phyloP scores from a whole-genome alignment of 2,797 vertebrate genomes.

The Meriones psammophilus region DNA sequence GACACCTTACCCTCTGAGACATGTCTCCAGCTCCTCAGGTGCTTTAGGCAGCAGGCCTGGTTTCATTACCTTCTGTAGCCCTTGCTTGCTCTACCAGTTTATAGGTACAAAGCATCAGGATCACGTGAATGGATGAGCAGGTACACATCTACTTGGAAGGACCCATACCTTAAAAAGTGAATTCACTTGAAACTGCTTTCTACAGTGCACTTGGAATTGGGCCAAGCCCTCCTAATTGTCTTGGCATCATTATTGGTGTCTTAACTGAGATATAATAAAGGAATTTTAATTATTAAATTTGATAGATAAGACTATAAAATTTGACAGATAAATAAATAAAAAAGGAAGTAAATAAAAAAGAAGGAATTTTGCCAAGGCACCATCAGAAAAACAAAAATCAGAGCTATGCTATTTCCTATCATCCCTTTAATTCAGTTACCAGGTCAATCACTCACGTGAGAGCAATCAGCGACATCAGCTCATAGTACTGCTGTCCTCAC shows the following conservation, averaged over 20 bases:
- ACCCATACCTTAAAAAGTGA: neutral
- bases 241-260: neutral
- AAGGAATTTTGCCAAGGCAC: slow-evolving; percentile 42
- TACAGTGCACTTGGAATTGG: neutral
- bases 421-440: neutral
- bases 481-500: neutral
- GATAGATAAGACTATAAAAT: neutral
- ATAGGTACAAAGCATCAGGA: neutral
- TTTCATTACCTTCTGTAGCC: neutral
- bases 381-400: slow-evolving; percentile 3
- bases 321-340: slow-evolving; percentile 1
- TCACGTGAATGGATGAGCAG: neutral
- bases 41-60: neutral
- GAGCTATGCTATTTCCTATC: slow-evolving; percentile 15
- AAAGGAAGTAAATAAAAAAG: neutral
- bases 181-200: neutral
- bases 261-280: slow-evolving; percentile 39
- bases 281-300: slow-evolving; percentile 50
- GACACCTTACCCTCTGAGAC: neutral
- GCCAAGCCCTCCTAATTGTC: neutral
- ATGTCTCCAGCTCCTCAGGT: neutral
- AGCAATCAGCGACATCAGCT: neutral
- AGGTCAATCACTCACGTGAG: neutral
- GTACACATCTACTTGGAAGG: neutral
- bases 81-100: neutral